phyloP scores from a whole-genome alignment of 2,113 vertebrate species.

The Ellobius talpinus region DNA sequence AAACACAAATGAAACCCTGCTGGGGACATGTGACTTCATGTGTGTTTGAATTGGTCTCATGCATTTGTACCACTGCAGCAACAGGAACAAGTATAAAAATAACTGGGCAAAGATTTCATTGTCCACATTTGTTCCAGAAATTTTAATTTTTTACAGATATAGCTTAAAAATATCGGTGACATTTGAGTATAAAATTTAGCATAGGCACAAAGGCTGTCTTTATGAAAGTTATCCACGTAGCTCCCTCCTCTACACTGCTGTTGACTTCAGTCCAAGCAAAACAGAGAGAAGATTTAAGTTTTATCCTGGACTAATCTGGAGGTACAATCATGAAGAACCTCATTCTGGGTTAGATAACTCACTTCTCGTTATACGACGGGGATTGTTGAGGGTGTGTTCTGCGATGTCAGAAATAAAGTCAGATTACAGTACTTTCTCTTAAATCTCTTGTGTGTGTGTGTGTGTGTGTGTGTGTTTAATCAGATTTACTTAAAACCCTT shows the following conservation, averaged over 20 bases:
- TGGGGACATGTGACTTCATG: conserved; percentile 78
- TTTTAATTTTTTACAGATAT: conserved; percentile 46
- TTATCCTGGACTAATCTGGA: conserved; percentile 41
- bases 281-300: conserved; percentile 72
- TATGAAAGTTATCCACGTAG: conserved; percentile 12
- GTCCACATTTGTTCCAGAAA: conserved; percentile 42
- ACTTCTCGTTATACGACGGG: conserved; percentile 70
- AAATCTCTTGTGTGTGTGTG: neutral
- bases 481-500: conserved; percentile 14
- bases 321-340: conserved; percentile 68
- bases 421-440: neutral
- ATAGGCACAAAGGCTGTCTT: conserved; percentile 68
- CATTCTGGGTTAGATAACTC: conserved; percentile 69
- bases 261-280: conserved; percentile 69
- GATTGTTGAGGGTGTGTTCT: neutral
- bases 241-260: conserved; percentile 49
- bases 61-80: conserved; percentile 62
- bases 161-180: conserved; percentile 74
- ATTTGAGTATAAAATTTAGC: conserved; percentile 72
- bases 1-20: conserved; percentile 78
- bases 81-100: conserved; percentile 28
- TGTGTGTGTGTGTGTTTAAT: neutral
- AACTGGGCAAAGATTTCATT: conserved; percentile 79
- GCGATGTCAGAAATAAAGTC: conserved; percentile 58
- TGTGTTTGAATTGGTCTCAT: conserved; percentile 64